These are phyloP conservation scores for Spinus olivaceus DNA, from an alignment of 2,797 vertebrate genomes.

Conservation along the genomic window DNA sequence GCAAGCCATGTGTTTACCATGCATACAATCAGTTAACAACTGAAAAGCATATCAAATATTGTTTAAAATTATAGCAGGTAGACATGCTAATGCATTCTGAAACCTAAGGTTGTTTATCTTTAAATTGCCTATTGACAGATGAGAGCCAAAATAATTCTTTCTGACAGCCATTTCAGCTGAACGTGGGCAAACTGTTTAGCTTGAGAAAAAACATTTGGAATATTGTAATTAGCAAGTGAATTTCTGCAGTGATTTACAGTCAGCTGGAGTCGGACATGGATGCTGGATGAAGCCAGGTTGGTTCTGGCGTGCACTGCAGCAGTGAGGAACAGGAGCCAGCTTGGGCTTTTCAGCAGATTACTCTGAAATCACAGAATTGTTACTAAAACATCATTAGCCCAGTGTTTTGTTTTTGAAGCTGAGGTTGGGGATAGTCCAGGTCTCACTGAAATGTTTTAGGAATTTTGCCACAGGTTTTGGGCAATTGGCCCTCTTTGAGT, in stretches of 20 bases:
- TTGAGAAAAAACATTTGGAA: neutral
- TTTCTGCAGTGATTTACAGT: neutral
- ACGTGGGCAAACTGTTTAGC: neutral
- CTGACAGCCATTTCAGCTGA: neutral
- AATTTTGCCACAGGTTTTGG: neutral
- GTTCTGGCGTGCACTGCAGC: neutral
- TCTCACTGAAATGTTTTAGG: neutral
- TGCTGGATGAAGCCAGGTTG: neutral
- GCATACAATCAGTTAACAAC: neutral
- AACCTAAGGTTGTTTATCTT: neutral
- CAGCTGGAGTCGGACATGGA: neutral
- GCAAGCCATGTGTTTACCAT: neutral
- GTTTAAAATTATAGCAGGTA: neutral
- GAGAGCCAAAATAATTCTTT: neutral
- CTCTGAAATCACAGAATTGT: neutral
- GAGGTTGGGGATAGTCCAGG: neutral
- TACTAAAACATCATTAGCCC: neutral
- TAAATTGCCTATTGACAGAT: neutral
- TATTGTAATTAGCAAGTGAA: neutral
- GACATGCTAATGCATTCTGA: neutral
- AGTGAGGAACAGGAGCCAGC: neutral
- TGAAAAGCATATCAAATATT: neutral
- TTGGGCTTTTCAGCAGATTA: neutral
- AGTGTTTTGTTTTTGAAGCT: neutral
- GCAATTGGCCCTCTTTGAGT: neutral